Percentiles rank a stretch among this genome's conserved stretches.
Conservation (phyloP, 2,113 vertebrate species). For the Rhinopomastus cyanomelas region DNA sequence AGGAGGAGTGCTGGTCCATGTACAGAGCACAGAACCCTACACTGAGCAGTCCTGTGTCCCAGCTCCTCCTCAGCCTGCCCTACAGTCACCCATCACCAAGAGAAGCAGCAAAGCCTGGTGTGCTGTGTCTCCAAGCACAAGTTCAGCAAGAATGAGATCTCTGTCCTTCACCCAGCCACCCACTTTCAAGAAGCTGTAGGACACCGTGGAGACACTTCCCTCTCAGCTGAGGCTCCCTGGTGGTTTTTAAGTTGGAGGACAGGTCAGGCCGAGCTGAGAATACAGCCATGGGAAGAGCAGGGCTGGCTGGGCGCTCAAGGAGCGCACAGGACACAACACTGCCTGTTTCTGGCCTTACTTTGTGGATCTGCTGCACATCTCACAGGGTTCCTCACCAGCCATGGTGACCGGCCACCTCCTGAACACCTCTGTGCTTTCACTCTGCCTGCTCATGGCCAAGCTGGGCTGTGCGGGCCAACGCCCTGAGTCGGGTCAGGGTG, state of each 20-base stretch:
- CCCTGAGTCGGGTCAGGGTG: no score
- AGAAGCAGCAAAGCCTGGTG: not conserved
- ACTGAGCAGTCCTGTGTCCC: not conserved
- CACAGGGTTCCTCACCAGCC: not conserved
- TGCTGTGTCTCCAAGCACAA: not conserved
- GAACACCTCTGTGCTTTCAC: not conserved
- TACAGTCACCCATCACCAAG: not conserved
- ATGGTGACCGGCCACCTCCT: not conserved
- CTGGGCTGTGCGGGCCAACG: accelerated
- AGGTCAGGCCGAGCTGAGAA: not conserved
- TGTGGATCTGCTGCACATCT: not conserved
- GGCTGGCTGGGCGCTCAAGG: not conserved
- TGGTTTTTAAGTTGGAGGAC: not conserved
- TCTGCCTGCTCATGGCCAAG: not conserved
- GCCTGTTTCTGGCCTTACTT: not conserved
- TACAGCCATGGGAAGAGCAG: not conserved
- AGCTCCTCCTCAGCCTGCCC: not conserved
- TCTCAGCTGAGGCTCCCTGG: not conserved
- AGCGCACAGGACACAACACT: not conserved
- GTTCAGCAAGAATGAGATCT: not conserved
- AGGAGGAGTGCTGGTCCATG: not conserved
- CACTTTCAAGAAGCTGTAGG: not conserved
- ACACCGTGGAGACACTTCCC: not conserved
- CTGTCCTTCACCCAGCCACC: not conserved
- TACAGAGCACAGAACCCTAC: not conserved